Conservation (phyloP, 2,888 invertebrate genomes). For the Schizaphis graminum region DNA sequence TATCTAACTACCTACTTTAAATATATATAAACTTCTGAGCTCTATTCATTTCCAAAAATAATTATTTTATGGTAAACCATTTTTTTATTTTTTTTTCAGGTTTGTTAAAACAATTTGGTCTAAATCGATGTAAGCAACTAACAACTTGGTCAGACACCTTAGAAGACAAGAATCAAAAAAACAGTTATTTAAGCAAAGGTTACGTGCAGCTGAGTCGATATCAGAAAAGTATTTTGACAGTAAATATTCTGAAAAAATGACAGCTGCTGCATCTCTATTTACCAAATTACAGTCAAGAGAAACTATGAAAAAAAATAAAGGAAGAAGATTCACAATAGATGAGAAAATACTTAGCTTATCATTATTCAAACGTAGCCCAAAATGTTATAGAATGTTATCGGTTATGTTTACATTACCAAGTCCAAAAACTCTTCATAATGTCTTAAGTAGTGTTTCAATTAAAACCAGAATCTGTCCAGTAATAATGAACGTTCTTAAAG, state of each 20-base stretch:
- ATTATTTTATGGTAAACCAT: too few species aligned
- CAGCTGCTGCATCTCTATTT: not conserved
- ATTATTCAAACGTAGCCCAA: not conserved
- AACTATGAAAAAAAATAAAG: not conserved
- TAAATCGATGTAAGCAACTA: not conserved
- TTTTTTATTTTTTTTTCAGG: too few species aligned
- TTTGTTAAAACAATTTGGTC: too few species aligned
- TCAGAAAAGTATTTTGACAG: not conserved
- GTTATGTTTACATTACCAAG: not conserved
- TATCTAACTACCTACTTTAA: too few species aligned
- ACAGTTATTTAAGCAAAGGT: not conserved
- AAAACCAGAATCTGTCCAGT: too few species aligned
- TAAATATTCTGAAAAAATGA: not conserved
- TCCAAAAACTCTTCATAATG: too few species aligned
- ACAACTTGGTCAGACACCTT: not conserved
- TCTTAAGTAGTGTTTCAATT: too few species aligned
- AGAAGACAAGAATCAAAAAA: not conserved
- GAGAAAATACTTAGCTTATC: not conserved
- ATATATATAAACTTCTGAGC: too few species aligned
- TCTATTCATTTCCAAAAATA: too few species aligned
- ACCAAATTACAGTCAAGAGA: not conserved
- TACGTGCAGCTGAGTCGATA: not conserved
- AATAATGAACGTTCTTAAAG: not conserved
- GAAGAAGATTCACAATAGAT: not conserved
- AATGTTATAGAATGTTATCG: not conserved